These are phyloP conservation scores for Nanger granti DNA, from an alignment of 2,113 vertebrate species.

Conservation along the genomic window DNA sequence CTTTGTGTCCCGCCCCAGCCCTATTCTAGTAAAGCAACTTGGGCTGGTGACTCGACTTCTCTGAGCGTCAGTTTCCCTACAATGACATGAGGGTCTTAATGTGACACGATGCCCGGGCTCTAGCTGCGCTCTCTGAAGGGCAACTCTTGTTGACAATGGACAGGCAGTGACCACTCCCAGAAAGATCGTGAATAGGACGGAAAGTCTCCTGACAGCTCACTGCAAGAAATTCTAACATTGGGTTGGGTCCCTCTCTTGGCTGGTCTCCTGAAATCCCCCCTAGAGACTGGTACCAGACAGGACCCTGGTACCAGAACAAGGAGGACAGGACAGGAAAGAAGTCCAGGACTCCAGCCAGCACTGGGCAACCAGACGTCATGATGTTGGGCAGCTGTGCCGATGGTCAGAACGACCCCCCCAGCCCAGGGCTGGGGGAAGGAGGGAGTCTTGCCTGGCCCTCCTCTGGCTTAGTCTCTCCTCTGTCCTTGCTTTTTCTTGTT, in stretches of 20 bases:
- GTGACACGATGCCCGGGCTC: not conserved
- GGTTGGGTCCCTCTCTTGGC: not conserved
- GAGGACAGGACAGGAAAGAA: not conserved
- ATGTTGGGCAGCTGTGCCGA: not conserved
- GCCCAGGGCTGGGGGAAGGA: not conserved
- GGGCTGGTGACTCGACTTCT: not conserved
- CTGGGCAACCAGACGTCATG: accelerated
- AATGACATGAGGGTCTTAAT: not conserved
- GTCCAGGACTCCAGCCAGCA: not conserved
- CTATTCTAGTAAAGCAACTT: not conserved
- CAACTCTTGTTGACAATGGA: not conserved
- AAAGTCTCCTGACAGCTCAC: not conserved
- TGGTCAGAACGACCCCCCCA: not conserved
- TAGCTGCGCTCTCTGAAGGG: not conserved
- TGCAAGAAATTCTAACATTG: not conserved
- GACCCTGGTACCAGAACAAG: not conserved
- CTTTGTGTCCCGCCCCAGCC: not conserved
- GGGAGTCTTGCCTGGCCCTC: not conserved
- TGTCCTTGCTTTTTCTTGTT: not conserved
- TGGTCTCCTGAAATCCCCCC: not conserved
- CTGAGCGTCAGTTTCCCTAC: not conserved
- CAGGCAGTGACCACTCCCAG: too few relatives aligned
- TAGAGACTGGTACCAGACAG: not conserved
- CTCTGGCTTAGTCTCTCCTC: not conserved
- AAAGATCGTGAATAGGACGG: accelerated